Percentiles rank a stretch among this genome's conserved stretches.
phyloP scores from a whole-genome alignment of 30 jellyfish, hydroid and myxozoan species.

The Hydractinia echinata region DNA sequence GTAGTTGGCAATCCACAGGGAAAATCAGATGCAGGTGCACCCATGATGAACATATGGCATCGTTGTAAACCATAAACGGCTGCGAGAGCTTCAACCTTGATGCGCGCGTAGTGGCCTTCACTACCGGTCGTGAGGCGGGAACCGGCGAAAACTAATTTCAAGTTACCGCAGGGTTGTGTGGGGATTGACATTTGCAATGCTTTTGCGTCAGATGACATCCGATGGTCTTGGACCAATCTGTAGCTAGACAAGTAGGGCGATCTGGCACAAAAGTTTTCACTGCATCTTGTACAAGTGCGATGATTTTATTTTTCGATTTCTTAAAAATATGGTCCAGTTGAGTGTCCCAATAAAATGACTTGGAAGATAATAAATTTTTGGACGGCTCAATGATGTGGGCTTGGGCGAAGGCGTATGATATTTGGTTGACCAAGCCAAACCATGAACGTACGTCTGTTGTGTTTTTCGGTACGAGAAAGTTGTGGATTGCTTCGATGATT shows the following conservation, averaged over 20 bases:
- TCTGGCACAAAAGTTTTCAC: constrained; percentile 34
- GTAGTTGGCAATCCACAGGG: constrained; percentile 44
- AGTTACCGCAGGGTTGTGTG: constrained; percentile 43
- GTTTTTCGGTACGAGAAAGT: constrained; percentile 12
- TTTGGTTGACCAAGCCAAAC: constrained; percentile 62
- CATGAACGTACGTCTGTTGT: constrained; percentile 50
- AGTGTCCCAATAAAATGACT: background rate
- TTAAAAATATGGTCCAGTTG: constrained; percentile 13
- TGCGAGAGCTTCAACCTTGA: constrained; percentile 62
- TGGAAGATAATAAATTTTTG: background rate
- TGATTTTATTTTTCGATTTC: constrained; percentile 21
- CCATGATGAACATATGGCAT: constrained; percentile 24
- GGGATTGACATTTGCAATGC: constrained; percentile 42
- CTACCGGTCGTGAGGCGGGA: constrained; percentile 45
- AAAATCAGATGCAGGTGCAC: constrained; percentile 31
- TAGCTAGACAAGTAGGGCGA: constrained; percentile 49
- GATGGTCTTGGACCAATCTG: constrained; percentile 56
- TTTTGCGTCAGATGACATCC: constrained; percentile 46
- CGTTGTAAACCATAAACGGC: constrained; percentile 35
- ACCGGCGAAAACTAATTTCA: constrained; percentile 49
- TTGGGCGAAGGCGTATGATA: constrained; percentile 16
- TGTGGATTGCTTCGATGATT: background rate
- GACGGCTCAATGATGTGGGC: no score
- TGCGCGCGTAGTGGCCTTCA: constrained; percentile 52
- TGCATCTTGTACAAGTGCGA: constrained; percentile 34